Base-by-base conservation (phyloP, 2,113 vertebrate genomes). In the Lonchura striata region DNA sequence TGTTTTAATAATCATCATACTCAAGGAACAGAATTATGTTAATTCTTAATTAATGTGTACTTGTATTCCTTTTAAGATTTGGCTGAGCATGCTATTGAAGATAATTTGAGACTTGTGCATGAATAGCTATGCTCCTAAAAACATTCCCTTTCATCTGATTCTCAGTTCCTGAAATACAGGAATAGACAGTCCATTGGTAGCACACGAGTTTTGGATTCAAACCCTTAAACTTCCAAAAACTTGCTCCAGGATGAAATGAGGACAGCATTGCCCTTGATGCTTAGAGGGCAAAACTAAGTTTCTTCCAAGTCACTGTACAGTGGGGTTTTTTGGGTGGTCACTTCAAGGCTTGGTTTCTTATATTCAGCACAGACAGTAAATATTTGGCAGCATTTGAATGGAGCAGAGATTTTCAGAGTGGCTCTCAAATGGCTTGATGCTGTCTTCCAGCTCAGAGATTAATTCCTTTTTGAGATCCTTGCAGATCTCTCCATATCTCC, bases 41-140 rank as follows among this genome's bases (percentile, higher is more conserved):
- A 94, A 95, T 97, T 95, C 91, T 94, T 95, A 96, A 97, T 95
- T 95, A 94, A 97, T 92, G 87, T 84, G 83, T 92, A 92, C 93
- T 91, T 88, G 90, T 57, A 96, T 91, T 87, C 89, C 88, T 90
- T 95, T 61, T 74, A 54, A 66, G 87, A 95, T 92, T 91, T 95
- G 87, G 84, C 84, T 95, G 75, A 95, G 91, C 82, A 69, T 54
- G 89, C 84, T 91, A 54, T 37, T 91, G 91, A 91, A 87, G 90
- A 94, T 95, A 96, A 97, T 95, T 95, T 90, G 91, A 95, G 94
- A 90, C 46, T 94, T 2, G 17, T 35, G 33, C 50, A 63, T 87
- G 90, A 95, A 95, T 28, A 95, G 91, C 70, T 97, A 87, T 95
- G 70, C 91, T 96, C 94, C 91, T 95, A 92, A 89, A 94, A 96